A percentile compares a stretch with the other conserved stretches of the same genome.
phyloP scores from a whole-genome alignment of 2,888 invertebrate genomes.

The Cordilura impudica region DNA sequence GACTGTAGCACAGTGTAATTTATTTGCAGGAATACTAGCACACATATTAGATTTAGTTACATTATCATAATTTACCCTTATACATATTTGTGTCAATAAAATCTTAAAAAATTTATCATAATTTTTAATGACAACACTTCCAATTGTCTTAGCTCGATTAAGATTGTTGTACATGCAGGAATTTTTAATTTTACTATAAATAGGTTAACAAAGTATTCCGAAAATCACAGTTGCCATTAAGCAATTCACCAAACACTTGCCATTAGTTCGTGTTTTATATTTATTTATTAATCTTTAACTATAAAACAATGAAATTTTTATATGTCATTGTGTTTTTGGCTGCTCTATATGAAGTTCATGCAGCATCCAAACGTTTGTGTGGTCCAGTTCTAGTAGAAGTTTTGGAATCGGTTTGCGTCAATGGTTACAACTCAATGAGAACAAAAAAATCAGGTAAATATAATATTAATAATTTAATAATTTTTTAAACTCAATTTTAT shows the following conservation, averaged over 20 bases:
- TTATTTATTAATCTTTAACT: not conserved
- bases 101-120: too few relatives aligned
- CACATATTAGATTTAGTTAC: too few relatives aligned
- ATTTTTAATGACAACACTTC: too few relatives aligned
- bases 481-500: not conserved
- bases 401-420: slow-evolving; percentile 4
- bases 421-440: slow-evolving; percentile 17
- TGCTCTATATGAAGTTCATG: slow-evolving; percentile 9
- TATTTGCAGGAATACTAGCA: too few relatives aligned
- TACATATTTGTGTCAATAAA: too few relatives aligned
- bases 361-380: slow-evolving; percentile 18
- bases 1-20: too few relatives aligned
- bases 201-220: not conserved
- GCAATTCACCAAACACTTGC: not conserved
- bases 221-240: not conserved
- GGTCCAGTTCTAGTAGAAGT: slow-evolving; percentile 14
- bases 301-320: slow-evolving; percentile 53
- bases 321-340: slow-evolving; percentile 22
- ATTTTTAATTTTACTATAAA: not conserved
- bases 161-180: too few relatives aligned
- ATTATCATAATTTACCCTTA: too few relatives aligned
- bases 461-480: not conserved
- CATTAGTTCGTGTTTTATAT: not conserved
- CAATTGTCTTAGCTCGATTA: too few relatives aligned
- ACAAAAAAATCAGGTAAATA: slow-evolving; percentile 27